Evolutionary conservation across 2,113 vertebrate genomes (phyloP).

Genomic region (Tachuris rubrigastra): DNA sequence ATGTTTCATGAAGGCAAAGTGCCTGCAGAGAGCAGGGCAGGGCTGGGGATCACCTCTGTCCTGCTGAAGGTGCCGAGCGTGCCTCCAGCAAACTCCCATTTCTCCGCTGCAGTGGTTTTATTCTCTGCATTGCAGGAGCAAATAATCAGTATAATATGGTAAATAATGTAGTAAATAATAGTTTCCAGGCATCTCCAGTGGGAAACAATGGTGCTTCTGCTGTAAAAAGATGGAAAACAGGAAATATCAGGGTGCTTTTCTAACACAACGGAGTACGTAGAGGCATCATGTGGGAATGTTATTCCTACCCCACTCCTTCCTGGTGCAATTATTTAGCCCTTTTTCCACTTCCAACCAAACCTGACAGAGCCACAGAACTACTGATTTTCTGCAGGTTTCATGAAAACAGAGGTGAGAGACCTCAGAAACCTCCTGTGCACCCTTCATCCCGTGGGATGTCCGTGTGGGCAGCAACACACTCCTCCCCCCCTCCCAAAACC

Average conservation of each 20-base stretch:
- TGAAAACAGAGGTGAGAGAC: not conserved
- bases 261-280: not conserved
- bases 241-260: not conserved
- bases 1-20: not conserved
- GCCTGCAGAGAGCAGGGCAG: not conserved
- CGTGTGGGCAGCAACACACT: not conserved
- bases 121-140: not conserved
- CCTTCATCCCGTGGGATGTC: rapidly evolving
- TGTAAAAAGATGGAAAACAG: not conserved
- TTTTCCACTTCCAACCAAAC: not conserved
- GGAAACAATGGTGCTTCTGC: not conserved
- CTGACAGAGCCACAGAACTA: not conserved
- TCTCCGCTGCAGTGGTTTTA: not conserved
- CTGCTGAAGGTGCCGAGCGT: not conserved
- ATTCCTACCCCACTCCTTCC: not conserved
- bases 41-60: not conserved
- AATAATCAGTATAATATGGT: not conserved
- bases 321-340: not conserved
- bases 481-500: rapidly evolving
- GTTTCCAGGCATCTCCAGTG: not conserved
- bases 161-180: not conserved
- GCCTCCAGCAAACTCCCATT: not conserved
- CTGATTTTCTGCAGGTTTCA: not conserved
- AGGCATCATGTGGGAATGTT: not conserved
- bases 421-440: not conserved